These are phyloP conservation scores for Hirudinaria manillensis DNA, from an alignment of 2,888 invertebrate genomes.

Conservation along the genomic window DNA sequence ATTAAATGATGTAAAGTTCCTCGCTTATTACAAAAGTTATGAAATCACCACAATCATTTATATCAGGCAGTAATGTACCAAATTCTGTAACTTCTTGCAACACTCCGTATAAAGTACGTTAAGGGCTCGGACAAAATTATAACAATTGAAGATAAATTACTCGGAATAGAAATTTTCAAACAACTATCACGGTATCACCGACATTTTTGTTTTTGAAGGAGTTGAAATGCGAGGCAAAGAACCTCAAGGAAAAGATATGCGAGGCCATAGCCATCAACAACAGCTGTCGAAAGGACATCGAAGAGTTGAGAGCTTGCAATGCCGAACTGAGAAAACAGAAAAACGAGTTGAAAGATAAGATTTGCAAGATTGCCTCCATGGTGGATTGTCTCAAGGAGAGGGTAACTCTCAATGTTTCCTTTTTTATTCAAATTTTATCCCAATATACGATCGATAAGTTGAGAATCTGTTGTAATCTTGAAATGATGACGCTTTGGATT, in stretches of 20 bases:
- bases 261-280: conserved; percentile 28
- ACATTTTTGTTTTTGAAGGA: conserved; percentile 6
- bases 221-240: conserved; percentile 28
- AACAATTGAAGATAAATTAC: too few species aligned
- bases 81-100: too few species aligned
- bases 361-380: conserved; percentile 29
- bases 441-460: too few species aligned
- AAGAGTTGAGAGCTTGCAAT: conserved; percentile 28
- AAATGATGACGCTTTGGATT: too few species aligned
- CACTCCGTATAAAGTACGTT: too few species aligned
- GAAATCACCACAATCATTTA: too few species aligned
- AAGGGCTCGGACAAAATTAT: too few species aligned
- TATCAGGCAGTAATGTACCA: too few species aligned
- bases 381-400: conserved; percentile 29
- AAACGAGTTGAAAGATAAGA: conserved; percentile 27
- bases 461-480: too few species aligned
- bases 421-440: background rate
- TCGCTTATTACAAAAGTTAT: too few species aligned
- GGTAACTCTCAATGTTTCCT: conserved; percentile 1
- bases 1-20: too few species aligned
- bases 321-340: conserved; percentile 25
- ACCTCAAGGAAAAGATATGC: conserved; percentile 28
- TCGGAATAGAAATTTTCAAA: too few species aligned
- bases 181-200: background rate
- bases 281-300: conserved; percentile 31